phyloP scores from a whole-genome alignment of 2,113 vertebrate genomes.

The Lamprotornis superbus region DNA sequence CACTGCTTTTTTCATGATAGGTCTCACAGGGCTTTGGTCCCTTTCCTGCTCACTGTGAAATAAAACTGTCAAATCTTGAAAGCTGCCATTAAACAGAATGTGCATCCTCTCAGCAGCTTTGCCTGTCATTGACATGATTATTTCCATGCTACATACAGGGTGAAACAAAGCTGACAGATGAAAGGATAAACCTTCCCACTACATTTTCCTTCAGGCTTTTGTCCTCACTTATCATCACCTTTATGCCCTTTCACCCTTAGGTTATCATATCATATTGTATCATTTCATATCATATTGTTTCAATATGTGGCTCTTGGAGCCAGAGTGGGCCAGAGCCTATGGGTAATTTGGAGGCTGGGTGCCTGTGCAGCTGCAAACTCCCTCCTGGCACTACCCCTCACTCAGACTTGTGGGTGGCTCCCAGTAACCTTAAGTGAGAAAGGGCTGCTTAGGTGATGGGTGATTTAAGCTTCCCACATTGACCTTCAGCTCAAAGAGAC shows the following conservation, averaged over 20 bases:
- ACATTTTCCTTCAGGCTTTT: background rate
- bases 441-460: background rate
- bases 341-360: background rate
- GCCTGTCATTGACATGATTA: background rate
- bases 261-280: background rate
- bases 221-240: background rate
- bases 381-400: background rate
- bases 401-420: background rate
- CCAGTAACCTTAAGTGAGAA: background rate
- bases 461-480: background rate
- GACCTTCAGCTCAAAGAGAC: background rate
- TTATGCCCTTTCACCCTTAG: background rate
- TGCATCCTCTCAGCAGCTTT: background rate
- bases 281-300: background rate
- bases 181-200: background rate
- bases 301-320: background rate
- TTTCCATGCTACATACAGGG: background rate
- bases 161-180: background rate
- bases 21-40: background rate
- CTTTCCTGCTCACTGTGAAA: background rate
- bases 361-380: background rate
- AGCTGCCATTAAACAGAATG: background rate
- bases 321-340: background rate
- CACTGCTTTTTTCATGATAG: background rate
- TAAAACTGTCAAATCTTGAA: constrained; percentile 7